These are phyloP conservation scores for Nycticebus coucang DNA, from an alignment of 2,113 vertebrate species.

Conservation along the genomic window DNA sequence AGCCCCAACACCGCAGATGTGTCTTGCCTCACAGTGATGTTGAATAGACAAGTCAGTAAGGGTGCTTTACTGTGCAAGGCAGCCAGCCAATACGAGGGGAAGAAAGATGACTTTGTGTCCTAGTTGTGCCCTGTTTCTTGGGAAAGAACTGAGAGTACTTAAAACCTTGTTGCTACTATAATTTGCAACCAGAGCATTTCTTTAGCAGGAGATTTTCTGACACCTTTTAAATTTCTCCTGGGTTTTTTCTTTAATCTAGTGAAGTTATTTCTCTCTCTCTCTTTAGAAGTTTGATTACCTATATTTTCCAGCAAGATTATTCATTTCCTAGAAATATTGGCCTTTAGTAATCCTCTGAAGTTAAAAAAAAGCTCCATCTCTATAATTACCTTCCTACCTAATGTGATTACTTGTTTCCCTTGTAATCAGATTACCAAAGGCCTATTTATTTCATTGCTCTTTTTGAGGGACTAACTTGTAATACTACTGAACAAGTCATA, in stretches of 20 bases:
- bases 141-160: background rate
- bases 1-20: background rate
- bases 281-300: background rate
- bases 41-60: background rate
- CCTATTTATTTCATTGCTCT: background rate
- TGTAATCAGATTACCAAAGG: background rate
- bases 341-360: background rate
- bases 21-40: background rate
- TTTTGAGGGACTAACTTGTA: conserved; percentile 32
- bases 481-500: background rate
- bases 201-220: background rate
- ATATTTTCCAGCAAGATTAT: conserved; percentile 11
- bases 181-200: background rate
- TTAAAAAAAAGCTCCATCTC: background rate
- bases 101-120: background rate
- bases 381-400: background rate
- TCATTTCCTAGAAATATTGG: conserved; percentile 23
- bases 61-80: background rate
- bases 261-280: background rate
- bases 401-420: background rate
- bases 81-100: background rate
- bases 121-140: background rate
- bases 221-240: background rate
- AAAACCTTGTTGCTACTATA: background rate
- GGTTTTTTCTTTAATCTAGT: background rate